Evolutionary conservation across 2,888 invertebrate genomes (phyloP).

Genomic region (Cerceris ruficornis): DNA sequence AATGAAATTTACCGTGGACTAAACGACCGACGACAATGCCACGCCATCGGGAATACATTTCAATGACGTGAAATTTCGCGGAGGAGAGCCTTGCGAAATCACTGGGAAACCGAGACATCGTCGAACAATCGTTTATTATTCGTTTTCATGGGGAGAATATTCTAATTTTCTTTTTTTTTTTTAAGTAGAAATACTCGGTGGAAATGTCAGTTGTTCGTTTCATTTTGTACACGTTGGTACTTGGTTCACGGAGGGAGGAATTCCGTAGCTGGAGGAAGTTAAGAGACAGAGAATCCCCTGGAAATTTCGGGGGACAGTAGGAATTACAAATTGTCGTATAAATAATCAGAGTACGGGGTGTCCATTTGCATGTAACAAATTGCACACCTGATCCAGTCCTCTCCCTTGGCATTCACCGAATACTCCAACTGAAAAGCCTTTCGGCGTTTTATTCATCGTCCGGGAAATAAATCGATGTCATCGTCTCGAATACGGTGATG

Average conservation of each 20-base stretch:
- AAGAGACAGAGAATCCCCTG: neutral
- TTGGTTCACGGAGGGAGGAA: too few relatives aligned
- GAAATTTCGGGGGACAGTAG: neutral
- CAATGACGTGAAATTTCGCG: neutral
- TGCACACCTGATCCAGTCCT: slow-evolving; percentile 48
- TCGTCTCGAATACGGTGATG: slow-evolving; percentile 9
- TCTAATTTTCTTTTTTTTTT: too few relatives aligned
- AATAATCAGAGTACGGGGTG: slow-evolving; percentile 54
- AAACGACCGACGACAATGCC: slow-evolving; percentile 39
- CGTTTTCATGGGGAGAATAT: neutral
- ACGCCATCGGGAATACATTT: slow-evolving; percentile 2
- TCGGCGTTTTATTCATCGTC: slow-evolving; percentile 47
- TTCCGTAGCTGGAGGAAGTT: neutral
- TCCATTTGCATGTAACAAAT: slow-evolving; percentile 50
- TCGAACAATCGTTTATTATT: too few relatives aligned
- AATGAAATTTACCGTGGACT: slow-evolving; percentile 38
- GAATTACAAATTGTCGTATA: slow-evolving; percentile 30
- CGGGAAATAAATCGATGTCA: slow-evolving; percentile 40
- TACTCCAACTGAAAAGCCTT: slow-evolving; percentile 20
- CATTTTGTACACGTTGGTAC: too few relatives aligned
- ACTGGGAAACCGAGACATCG: too few relatives aligned
- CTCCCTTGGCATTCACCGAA: slow-evolving; percentile 22
- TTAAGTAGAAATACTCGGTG: too few relatives aligned
- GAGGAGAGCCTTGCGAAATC: too few relatives aligned
- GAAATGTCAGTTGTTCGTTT: too few relatives aligned